Evolutionary conservation across 2,888 invertebrate genomes (phyloP).

Genomic region (Falcaria lacertinaria): DNA sequence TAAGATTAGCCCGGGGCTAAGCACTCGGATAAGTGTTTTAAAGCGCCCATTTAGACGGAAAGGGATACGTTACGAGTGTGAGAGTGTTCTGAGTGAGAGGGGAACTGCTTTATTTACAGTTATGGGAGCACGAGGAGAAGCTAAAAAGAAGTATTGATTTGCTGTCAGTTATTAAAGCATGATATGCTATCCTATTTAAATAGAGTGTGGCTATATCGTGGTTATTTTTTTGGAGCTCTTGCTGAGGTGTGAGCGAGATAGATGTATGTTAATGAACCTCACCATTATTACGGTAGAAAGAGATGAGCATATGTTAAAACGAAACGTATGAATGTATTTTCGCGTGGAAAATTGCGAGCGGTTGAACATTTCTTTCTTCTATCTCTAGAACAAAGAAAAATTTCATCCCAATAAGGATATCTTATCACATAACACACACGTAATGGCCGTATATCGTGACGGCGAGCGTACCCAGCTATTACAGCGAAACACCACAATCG

Average conservation of each 20-base stretch:
- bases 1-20: conserved; percentile 40
- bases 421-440: conserved; percentile 45
- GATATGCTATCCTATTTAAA: too few species aligned
- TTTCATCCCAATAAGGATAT: conserved; percentile 4
- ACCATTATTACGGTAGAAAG: too few species aligned
- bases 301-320: too few species aligned
- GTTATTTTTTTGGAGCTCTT: too few species aligned
- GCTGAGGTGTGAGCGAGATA: too few species aligned
- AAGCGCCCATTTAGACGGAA: conserved; percentile 42
- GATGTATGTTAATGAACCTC: too few species aligned
- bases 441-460: conserved; percentile 33
- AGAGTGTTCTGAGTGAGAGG: neutral
- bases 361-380: neutral
- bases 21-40: conserved; percentile 63
- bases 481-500: conserved; percentile 26
- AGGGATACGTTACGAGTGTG: conserved; percentile 37
- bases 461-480: conserved; percentile 11
- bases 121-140: too few species aligned
- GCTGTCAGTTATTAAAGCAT: too few species aligned
- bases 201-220: too few species aligned
- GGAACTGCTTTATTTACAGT: too few species aligned
- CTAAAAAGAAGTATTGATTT: too few species aligned
- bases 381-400: neutral
- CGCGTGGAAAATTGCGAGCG: conserved; percentile 1
- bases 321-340: conserved; percentile 4